Evolutionary conservation across 1,140 invertebrate genomes (phyloP), one percentile per base, ranked within the genome.

Genomic region (Drosophila eugracilis): DNA sequence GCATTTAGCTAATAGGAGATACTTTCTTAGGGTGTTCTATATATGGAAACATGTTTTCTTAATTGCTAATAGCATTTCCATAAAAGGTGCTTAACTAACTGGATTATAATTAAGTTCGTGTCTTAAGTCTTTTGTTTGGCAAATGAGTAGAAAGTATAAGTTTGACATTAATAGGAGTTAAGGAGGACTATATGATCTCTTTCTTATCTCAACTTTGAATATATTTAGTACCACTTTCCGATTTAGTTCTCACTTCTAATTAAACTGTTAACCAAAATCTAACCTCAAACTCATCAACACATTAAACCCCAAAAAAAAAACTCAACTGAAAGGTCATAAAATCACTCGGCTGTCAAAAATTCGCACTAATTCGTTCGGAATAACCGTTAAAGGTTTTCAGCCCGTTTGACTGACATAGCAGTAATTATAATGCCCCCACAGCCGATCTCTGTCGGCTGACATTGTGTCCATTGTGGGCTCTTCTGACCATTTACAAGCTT

Each of bases 331-430:
- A 39, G 65, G 62, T 72, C 80, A 65, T 76, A 85, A 86, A 86
- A 86, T 71, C 73, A 85, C 37, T 85, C 62, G 55, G 9, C 52
- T 86, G 81, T 86, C 81, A 85, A 85, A 85, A 77, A 86, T 85
- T 85, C 55, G 81, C 81, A 85, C 77, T 70, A 81, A 81, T 86
- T 81, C 77, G 60, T 81, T 85, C 42, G 62, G 67, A 71, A 75
- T 66, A 55, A 74, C 81, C 59, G 81, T 86, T 88, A 86, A 86
- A 70, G 63, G 65, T 22, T 52, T 52, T 53, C 22, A 22, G 67
- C 69, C 34, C 12, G 28, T 26, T 48, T 65, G 63, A 50, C 50
- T 45, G 26, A 37, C 42, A 39, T 22, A 42, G 59, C 66, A 45
- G 63, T 78, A 86, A 86, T 86, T 86, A 86, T 81, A 86, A 60